Percentiles rank a stretch among this genome's conserved stretches.
These are phyloP conservation scores for Archips crataeganus DNA, from an alignment of 2,888 invertebrate genomes.

Conservation along the genomic window DNA sequence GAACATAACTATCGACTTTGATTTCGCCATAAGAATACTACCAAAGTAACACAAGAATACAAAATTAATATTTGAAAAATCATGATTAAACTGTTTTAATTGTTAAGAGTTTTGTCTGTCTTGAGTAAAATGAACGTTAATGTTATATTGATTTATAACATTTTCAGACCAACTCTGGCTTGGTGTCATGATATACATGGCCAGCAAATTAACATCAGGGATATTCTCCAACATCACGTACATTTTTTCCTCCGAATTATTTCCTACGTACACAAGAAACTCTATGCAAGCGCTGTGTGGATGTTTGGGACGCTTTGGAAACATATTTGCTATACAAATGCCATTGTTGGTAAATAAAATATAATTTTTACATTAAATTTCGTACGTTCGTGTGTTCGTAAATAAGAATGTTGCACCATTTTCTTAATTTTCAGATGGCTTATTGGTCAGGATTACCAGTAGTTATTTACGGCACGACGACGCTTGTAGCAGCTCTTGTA, in stretches of 20 bases:
- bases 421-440: not conserved
- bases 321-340: not conserved
- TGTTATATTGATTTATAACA: not conserved
- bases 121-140: not conserved
- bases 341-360: not conserved
- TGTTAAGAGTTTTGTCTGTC: too few relatives aligned
- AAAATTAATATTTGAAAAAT: too few relatives aligned
- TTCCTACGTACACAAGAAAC: not conserved
- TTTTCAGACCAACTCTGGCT: not conserved
- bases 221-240: not conserved
- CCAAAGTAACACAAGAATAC: not conserved
- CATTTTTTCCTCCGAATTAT: conserved; percentile 2
- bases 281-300: not conserved
- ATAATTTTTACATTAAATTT: not conserved
- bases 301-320: not conserved
- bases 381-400: not conserved
- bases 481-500: conserved; percentile 50
- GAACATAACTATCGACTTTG: not conserved
- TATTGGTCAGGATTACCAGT: conserved; percentile 55
- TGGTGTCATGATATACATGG: not conserved
- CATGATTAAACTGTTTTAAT: too few relatives aligned
- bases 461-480: conserved; percentile 50
- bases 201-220: not conserved
- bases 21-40: not conserved
- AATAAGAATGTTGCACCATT: not conserved